Evolutionary conservation across 2,888 invertebrate genomes (phyloP).

Genomic region (Mythimna lalbum): DNA sequence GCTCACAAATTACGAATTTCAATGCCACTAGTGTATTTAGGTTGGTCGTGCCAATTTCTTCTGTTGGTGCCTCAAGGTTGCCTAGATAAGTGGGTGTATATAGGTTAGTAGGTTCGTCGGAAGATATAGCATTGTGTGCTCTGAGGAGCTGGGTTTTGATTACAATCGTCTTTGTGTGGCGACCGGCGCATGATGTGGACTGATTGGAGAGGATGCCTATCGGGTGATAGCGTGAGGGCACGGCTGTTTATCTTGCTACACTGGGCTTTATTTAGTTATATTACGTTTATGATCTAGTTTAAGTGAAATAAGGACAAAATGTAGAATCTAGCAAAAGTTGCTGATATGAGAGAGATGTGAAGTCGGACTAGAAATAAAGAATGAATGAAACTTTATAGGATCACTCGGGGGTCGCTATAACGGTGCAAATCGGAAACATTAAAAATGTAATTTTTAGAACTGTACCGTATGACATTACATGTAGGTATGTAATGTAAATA

Average conservation of each 20-base stretch:
- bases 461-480: too few relatives aligned
- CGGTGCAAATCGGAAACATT: too few relatives aligned
- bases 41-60: conserved; percentile 76
- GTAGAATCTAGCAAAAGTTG: background rate
- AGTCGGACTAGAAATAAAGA: too few relatives aligned
- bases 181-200: conserved; percentile 22
- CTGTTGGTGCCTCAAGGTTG: conserved; percentile 73
- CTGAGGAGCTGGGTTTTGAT: conserved; percentile 65
- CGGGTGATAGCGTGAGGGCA: conserved; percentile 40
- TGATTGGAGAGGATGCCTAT: conserved; percentile 50
- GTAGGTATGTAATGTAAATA: too few relatives aligned
- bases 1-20: conserved; percentile 76
- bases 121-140: conserved; percentile 63
- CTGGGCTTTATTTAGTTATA: conserved; percentile 1
- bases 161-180: conserved; percentile 59
- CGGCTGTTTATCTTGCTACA: conserved; percentile 43
- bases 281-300: background rate
- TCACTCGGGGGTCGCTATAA: too few relatives aligned
- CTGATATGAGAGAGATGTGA: too few relatives aligned
- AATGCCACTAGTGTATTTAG: conserved; percentile 75
- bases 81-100: conserved; percentile 70
- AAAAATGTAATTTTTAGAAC: too few relatives aligned
- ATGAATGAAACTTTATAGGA: too few relatives aligned
- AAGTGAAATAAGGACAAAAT: background rate
- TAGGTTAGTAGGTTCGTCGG: conserved; percentile 72